phyloP scores from a whole-genome alignment of 1,140 invertebrate species.

The Aporrectodea caliginosa region DNA sequence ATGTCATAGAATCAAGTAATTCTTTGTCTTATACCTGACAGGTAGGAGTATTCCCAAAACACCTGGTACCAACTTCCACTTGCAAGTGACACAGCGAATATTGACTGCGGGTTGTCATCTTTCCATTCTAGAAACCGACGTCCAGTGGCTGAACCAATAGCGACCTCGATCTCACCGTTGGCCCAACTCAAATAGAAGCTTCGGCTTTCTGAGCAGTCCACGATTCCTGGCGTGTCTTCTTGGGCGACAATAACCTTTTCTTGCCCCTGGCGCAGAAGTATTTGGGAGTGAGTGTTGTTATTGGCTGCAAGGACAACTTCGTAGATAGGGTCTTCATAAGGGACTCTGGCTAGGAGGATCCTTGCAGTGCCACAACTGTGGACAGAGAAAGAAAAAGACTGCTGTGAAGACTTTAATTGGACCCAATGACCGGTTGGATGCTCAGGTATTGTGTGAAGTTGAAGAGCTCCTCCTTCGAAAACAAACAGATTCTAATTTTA shows the following conservation, averaged over 20 bases:
- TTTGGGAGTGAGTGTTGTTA: not conserved
- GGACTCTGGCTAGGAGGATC: not conserved
- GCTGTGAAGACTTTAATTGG: not conserved
- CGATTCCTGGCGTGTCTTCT: conserved; percentile 11
- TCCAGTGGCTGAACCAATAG: not conserved
- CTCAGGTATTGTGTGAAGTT: not conserved
- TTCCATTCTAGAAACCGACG: not conserved
- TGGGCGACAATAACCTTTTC: not conserved
- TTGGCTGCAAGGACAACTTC: not conserved
- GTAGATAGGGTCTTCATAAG: not conserved
- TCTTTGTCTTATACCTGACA: no score
- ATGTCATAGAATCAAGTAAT: no score
- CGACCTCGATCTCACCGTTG: not conserved
- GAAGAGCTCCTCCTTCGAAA: not conserved
- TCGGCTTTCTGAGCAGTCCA: conserved; percentile 16
- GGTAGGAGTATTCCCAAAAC: not conserved
- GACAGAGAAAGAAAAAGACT: not conserved
- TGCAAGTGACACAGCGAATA: not conserved
- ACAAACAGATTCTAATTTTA: no score
- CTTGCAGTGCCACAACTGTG: not conserved
- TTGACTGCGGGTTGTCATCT: not conserved
- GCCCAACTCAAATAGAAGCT: conserved; percentile 17
- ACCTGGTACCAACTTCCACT: not conserved
- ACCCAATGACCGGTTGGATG: not conserved
- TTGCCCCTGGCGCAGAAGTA: not conserved